Percentiles rank a stretch among this genome's conserved stretches.
Evolutionary conservation across 2,113 vertebrate genomes (phyloP).

Genomic region (Pelvicachromis taeniatus): DNA sequence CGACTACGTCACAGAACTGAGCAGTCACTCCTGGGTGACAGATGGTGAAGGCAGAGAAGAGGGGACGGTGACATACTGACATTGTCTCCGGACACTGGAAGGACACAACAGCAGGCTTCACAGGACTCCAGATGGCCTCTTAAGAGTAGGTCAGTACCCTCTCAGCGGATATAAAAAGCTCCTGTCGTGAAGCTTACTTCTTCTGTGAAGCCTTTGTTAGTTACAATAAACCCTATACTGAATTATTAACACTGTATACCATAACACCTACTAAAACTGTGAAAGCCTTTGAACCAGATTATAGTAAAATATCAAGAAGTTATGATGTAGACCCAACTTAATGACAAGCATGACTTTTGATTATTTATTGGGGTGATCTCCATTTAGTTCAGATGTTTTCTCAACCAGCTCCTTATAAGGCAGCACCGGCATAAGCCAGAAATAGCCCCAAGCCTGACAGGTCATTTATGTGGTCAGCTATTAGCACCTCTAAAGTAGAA

Average conservation of each 20-base stretch:
- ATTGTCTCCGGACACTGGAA: conserved; percentile 17
- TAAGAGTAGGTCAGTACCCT: conserved; percentile 1
- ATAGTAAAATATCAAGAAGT: not conserved
- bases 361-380: not conserved
- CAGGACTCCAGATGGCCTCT: conserved; percentile 35
- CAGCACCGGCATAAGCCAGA: not conserved
- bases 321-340: not conserved
- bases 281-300: not conserved
- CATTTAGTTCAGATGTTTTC: not conserved
- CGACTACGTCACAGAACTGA: not conserved
- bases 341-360: not conserved
- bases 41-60: conserved; percentile 18
- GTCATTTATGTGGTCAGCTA: not conserved
- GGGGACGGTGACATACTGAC: conserved; percentile 1
- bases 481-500: not conserved
- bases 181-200: not conserved
- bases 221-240: not conserved
- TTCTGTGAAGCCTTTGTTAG: not conserved
- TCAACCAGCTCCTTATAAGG: not conserved
- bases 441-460: not conserved
- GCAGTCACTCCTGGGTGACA: not conserved
- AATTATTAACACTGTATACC: not conserved
- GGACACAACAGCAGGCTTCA: conserved; percentile 37
- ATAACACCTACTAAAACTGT: not conserved
- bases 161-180: not conserved